These are phyloP conservation scores for Siniperca undulata DNA, from an alignment of 2,797 vertebrate species.

Conservation along the genomic window DNA sequence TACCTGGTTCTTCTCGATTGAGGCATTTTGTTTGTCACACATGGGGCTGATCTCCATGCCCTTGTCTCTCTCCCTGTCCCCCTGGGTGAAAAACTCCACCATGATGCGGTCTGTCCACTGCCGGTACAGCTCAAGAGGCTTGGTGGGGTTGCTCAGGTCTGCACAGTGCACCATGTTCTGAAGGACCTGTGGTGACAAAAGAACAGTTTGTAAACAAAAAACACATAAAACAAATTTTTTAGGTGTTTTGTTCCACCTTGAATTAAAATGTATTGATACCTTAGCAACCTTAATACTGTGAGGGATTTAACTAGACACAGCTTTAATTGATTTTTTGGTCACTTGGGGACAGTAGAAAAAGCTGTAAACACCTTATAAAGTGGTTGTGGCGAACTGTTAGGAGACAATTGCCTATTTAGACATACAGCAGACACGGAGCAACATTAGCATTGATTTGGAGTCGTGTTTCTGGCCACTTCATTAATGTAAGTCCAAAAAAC, in stretches of 20 bases:
- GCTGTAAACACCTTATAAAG: neutral
- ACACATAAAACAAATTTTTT: neutral
- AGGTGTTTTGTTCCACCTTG: neutral
- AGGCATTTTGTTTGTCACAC: slow-evolving; percentile 95
- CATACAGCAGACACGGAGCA: neutral
- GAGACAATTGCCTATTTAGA: neutral
- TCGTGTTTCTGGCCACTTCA: neutral
- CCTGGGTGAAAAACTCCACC: slow-evolving; percentile 94
- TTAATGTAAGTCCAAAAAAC: neutral
- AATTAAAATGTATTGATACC: neutral
- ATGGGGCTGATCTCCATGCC: slow-evolving; percentile 97
- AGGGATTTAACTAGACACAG: neutral
- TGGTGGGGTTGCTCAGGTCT: slow-evolving; percentile 95
- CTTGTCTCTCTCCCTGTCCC: slow-evolving; percentile 91
- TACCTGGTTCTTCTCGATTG: slow-evolving; percentile 95
- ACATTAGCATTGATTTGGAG: neutral
- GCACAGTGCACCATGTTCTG: slow-evolving; percentile 97
- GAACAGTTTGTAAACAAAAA: neutral
- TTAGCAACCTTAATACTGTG: neutral
- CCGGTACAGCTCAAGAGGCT: slow-evolving; percentile 92
- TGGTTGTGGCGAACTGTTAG: neutral
- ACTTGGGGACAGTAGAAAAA: neutral
- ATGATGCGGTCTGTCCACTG: slow-evolving; percentile 95
- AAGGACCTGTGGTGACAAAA: slow-evolving; percentile 85
- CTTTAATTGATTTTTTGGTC: neutral